phyloP scores from a whole-genome alignment of 1,140 invertebrate genomes.

The Pantala flavescens region DNA sequence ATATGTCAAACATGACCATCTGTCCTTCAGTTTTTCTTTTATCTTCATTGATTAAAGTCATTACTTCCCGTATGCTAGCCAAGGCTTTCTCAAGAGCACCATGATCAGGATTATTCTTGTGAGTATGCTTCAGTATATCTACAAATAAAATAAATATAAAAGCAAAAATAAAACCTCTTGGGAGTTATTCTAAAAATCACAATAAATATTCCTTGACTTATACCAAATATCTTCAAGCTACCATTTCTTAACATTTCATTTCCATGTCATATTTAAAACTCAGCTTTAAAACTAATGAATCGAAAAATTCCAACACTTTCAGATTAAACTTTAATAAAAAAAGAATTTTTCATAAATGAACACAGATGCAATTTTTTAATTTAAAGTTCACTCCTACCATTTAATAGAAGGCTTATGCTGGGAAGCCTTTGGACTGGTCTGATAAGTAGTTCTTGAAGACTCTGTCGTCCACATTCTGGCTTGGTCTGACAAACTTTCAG shows the following conservation, averaged over 20 bases:
- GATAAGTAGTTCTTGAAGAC: slow-evolving; percentile 87
- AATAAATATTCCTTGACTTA: too few relatives aligned
- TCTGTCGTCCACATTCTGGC: slow-evolving; percentile 91
- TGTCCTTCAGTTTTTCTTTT: slow-evolving; percentile 91
- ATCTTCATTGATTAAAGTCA: slow-evolving; percentile 94
- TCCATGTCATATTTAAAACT: too few relatives aligned
- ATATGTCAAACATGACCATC: slow-evolving; percentile 91
- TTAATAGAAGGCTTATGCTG: slow-evolving; percentile 85
- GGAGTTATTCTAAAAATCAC: too few relatives aligned
- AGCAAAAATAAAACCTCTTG: too few relatives aligned
- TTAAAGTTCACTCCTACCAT: slow-evolving; percentile 65
- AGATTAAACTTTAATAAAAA: too few relatives aligned
- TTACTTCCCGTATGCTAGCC: slow-evolving; percentile 80
- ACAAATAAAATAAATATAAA: slow-evolving; percentile 27
- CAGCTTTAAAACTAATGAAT: too few relatives aligned
- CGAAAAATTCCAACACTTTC: too few relatives aligned
- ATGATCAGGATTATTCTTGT: slow-evolving; percentile 75
- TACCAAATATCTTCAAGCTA: too few relatives aligned
- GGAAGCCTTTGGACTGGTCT: slow-evolving; percentile 93
- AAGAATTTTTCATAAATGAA: too few relatives aligned
- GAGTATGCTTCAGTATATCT: slow-evolving; percentile 89
- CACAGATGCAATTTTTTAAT: slow-evolving; percentile 15
- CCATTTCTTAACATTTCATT: too few relatives aligned
- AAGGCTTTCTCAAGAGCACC: slow-evolving; percentile 72
- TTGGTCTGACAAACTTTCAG: slow-evolving; percentile 88